phyloP scores from a whole-genome alignment of 2,797 vertebrate genomes.

The Crypturellus tataupa region DNA sequence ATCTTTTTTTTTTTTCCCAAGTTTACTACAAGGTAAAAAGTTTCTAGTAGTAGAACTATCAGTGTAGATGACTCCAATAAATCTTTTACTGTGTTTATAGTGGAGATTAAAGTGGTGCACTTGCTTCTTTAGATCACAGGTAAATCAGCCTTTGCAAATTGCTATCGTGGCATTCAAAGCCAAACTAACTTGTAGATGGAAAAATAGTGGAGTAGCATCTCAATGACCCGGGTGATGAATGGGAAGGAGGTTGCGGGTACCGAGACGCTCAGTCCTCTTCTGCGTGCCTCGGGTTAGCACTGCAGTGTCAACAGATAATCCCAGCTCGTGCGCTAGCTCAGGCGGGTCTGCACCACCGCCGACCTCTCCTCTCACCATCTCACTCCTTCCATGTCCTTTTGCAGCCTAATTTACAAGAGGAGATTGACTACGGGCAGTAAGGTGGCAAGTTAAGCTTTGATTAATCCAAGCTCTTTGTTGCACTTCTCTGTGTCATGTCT shows the following conservation, averaged over 20 bases:
- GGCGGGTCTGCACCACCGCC: conserved; percentile 29
- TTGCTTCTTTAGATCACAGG: neutral
- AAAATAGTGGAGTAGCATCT: neutral
- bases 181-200: neutral
- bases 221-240: neutral
- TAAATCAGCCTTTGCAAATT: conserved; percentile 43
- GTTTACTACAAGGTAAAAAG: neutral
- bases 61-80: neutral
- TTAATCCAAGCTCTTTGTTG: neutral
- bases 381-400: neutral
- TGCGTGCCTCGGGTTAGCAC: neutral
- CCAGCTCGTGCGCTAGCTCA: neutral
- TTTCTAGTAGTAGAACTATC: neutral
- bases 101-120: neutral
- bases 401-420: neutral
- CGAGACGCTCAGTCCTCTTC: neutral
- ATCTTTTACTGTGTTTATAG: neutral
- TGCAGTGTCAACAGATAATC: neutral
- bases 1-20: neutral
- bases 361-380: neutral
- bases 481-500: neutral
- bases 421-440: neutral
- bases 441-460: neutral
- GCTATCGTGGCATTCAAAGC: neutral
- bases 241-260: neutral